A percentile compares a stretch with the other conserved stretches of the same genome.
phyloP scores from a whole-genome alignment of 92 coral and sea anemone genomes.

The Isaurus tuberculatus region DNA sequence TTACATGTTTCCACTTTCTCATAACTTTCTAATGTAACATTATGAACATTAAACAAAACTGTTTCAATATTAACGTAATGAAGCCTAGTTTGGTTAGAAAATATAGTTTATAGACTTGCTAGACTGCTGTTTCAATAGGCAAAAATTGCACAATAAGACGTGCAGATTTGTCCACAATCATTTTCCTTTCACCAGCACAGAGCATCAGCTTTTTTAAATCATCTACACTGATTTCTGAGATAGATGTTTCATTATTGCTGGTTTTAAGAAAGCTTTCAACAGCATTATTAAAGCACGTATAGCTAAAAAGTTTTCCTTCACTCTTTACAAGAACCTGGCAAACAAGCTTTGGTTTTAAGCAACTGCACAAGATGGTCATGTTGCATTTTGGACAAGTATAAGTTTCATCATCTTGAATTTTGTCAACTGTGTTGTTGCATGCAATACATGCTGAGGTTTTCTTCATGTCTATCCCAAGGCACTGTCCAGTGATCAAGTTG shows the following conservation, averaged over 20 bases:
- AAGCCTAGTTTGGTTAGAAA: constrained; percentile 7
- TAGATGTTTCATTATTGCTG: constrained; percentile 17
- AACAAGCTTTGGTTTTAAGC: constrained; percentile 57
- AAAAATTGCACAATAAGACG: constrained; percentile 19
- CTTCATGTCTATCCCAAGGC: constrained; percentile 66
- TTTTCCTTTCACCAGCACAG: constrained; percentile 13
- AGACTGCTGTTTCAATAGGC: constrained; percentile 1
- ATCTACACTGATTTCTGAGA: neutral
- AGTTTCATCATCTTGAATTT: constrained; percentile 43
- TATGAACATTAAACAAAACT: constrained; percentile 5
- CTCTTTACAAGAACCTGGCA: constrained; percentile 53
- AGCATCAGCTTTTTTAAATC: constrained; percentile 16
- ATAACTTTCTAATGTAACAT: constrained; percentile 5
- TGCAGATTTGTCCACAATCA: constrained; percentile 23
- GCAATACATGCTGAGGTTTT: constrained; percentile 57
- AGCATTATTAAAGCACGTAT: constrained; percentile 55
- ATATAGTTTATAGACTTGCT: constrained; percentile 18
- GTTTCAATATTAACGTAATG: constrained; percentile 6
- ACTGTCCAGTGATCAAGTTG: constrained; percentile 56
- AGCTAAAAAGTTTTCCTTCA: constrained; percentile 40
- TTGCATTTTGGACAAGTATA: constrained; percentile 57
- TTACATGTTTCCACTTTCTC: constrained; percentile 7
- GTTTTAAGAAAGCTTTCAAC: constrained; percentile 50
- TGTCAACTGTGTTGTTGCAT: constrained; percentile 36
- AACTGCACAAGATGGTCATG: constrained; percentile 16